A percentile compares a stretch with the other conserved stretches of the same genome.
These are phyloP conservation scores for Brachyalestes nurse DNA, from an alignment of 2,797 vertebrate genomes.

Conservation along the genomic window DNA sequence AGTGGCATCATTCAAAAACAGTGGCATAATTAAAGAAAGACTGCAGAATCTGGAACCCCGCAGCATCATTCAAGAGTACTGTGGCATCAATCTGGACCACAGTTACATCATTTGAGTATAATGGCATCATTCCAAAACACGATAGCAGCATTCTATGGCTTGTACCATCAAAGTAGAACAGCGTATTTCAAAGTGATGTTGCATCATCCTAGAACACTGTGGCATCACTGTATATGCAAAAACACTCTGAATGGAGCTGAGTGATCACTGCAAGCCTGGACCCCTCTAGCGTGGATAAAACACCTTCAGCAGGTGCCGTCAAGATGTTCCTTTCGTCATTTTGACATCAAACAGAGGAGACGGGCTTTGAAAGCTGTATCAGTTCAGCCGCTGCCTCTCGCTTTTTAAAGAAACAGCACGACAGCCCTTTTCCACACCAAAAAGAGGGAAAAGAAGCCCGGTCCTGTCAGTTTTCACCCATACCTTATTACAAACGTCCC, in stretches of 20 bases:
- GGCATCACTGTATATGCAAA: neutral
- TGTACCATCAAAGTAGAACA: neutral
- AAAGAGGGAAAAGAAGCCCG: neutral
- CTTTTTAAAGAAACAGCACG: neutral
- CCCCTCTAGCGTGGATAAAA: neutral
- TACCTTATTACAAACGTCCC: neutral
- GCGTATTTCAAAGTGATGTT: neutral
- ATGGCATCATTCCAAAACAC: neutral
- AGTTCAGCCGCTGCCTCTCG: neutral
- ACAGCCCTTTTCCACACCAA: constrained; percentile 7
- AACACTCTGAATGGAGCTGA: neutral
- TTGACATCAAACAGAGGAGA: neutral
- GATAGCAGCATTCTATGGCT: neutral
- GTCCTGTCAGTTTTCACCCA: neutral
- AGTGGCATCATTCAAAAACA: neutral
- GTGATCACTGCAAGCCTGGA: neutral
- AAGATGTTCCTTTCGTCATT: neutral
- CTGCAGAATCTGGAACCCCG: neutral
- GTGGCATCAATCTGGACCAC: neutral
- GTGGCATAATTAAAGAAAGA: neutral
- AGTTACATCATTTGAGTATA: no score
- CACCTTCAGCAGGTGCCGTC: neutral
- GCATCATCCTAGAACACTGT: neutral
- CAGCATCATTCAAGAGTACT: neutral
- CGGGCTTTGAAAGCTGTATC: neutral